Evolutionary conservation across 2,888 invertebrate species (phyloP), one percentile per base, ranked within the genome.

Genomic region (Ditula angustiorana): DNA sequence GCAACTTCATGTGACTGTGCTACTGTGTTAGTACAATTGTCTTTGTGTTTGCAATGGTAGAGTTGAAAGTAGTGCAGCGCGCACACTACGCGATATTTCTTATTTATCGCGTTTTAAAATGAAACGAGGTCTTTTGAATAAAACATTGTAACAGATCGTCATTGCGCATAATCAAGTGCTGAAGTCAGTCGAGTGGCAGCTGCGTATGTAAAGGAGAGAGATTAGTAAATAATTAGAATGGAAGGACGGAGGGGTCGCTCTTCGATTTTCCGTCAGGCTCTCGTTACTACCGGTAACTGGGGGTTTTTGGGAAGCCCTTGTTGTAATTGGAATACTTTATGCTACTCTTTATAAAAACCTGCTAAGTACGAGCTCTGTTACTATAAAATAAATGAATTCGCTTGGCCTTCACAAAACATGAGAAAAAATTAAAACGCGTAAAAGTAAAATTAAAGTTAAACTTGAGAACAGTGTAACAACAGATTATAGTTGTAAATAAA

Each of bases 201-300:
- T 49, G 49, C 26, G 26, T 50, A 50, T 30, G 50, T 50, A 50
- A 50, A 30, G 50, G 23, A 19, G 46, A 52, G 11, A 53, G 52
- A 33, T 53, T 35, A 53, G 35, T 33, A 53, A 53, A 53, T 53
- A 53, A 53, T 53, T 53, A 35, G 52, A 35, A 53, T 35, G 13
- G 52, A 23, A 23, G 16, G 35, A 35, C 35, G n/a, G 35, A 53
- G 52, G 52, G 52, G 23, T 19, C 11, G 50, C 47, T 49, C 11
- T 13, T 33, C 52, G 52, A 53, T 23, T 19, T 5, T 13, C 23
- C 10, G 46, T 5, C 33, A 8, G 33, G n/a, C 52, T 19, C 19
- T 13, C 23, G 21, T 30, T 50, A 30, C 30, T 16, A 16, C 5
- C 50, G 33, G 33, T n/a, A 30, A 16, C 23, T 7, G 23, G 35